Conservation (phyloP, 2,888 invertebrate genomes). For the Lochmaea crataegi region DNA sequence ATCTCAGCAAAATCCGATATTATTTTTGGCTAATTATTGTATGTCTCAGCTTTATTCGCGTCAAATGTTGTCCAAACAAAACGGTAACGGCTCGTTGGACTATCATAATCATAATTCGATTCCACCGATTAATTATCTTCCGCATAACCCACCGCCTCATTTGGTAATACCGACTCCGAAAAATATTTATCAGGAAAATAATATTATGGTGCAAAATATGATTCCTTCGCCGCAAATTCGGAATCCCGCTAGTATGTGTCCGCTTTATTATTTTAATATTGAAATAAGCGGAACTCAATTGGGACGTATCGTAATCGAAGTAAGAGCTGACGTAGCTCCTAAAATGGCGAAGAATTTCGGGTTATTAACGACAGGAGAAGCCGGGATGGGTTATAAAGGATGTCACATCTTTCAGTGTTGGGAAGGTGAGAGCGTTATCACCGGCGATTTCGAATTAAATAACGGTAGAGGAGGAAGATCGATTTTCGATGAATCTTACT, state of each 20-base stretch:
- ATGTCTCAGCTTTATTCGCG: constrained; percentile 79
- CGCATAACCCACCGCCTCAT: constrained; percentile 53
- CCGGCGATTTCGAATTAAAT: constrained; percentile 84
- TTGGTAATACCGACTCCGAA: constrained; percentile 61
- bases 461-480: constrained; percentile 84
- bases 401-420: constrained; percentile 86
- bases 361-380: constrained; percentile 77
- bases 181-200: constrained; percentile 62
- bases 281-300: constrained; percentile 77
- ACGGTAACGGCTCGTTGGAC: constrained; percentile 66
- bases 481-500: constrained; percentile 80
- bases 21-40: constrained; percentile 82
- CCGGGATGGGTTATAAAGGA: constrained; percentile 82
- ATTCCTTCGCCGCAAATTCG: constrained; percentile 69
- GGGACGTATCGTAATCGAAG: constrained; percentile 82
- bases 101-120: constrained; percentile 64
- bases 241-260: constrained; percentile 72
- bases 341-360: constrained; percentile 86
- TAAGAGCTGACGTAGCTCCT: constrained; percentile 81
- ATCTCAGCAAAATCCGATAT: constrained; percentile 74
- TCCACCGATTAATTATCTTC: constrained; percentile 60
- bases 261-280: constrained; percentile 81
- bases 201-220: constrained; percentile 62
- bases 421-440: constrained; percentile 85
- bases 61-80: constrained; percentile 70